Evolutionary conservation across 2,797 vertebrate genomes (phyloP).

Genomic region (Sebastes hubbsi): DNA sequence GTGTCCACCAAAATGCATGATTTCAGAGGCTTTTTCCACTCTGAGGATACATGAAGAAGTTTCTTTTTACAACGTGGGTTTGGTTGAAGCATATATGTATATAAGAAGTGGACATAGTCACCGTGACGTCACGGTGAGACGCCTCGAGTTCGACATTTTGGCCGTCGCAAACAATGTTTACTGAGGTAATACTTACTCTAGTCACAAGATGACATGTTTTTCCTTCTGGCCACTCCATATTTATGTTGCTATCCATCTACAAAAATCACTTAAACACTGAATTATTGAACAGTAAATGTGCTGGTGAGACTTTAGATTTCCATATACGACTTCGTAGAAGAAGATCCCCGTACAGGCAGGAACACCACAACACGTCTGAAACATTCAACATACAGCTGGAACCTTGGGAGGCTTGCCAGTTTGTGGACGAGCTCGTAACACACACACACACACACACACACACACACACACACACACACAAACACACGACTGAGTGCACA

Average conservation of each 20-base stretch:
- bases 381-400: slow-evolving; percentile 64
- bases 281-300: slow-evolving; percentile 40
- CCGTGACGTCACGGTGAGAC: too few species aligned
- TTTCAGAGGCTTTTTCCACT: not conserved
- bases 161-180: too few species aligned
- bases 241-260: not conserved
- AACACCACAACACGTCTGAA: slow-evolving; percentile 44
- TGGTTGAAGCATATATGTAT: not conserved
- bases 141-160: too few species aligned
- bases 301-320: slow-evolving; percentile 36
- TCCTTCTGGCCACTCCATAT: not conserved
- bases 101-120: too few species aligned
- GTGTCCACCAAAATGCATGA: not conserved
- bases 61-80: not conserved
- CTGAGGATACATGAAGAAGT: not conserved
- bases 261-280: slow-evolving; percentile 24
- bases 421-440: not conserved
- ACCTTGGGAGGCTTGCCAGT: slow-evolving; percentile 45
- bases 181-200: not conserved
- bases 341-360: not conserved
- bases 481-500: not conserved
- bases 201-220: not conserved
- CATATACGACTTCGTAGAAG: slow-evolving; percentile 7
- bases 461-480: not conserved
- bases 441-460: not conserved